phyloP scores from a whole-genome alignment of 2,888 invertebrate species.

The Leptogaster cylindrica region DNA sequence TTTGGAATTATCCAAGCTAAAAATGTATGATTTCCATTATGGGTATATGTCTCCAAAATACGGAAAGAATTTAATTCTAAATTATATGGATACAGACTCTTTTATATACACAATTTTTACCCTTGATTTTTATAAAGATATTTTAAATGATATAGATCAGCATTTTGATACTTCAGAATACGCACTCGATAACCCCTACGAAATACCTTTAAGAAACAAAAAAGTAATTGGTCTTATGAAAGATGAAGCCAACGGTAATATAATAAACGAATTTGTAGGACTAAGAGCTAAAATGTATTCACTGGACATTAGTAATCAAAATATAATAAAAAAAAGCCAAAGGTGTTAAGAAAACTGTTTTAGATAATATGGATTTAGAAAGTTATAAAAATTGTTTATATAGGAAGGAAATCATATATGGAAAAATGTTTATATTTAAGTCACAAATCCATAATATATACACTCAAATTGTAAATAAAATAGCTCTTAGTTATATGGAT shows the following conservation, averaged over 20 bases:
- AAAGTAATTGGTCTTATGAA: conserved; percentile 45
- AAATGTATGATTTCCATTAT: conserved; percentile 47
- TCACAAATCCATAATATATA: conserved; percentile 34
- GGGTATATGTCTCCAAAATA: conserved; percentile 43
- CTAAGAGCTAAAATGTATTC: conserved; percentile 43
- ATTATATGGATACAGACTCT: conserved; percentile 42
- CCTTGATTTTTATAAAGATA: conserved; percentile 45
- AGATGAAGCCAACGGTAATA: conserved; percentile 43
- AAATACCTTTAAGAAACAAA: conserved; percentile 45
- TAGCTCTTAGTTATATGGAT: conserved; percentile 15
- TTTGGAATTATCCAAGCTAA: conserved; percentile 44
- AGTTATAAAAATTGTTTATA: conserved; percentile 25
- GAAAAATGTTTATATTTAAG: conserved; percentile 32
- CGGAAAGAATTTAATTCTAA: neutral
- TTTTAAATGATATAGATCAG: conserved; percentile 32
- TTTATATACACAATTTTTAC: conserved; percentile 42
- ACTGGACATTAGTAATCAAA: neutral
- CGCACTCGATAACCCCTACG: conserved; percentile 49
- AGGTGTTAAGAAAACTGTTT: conserved; percentile 11
- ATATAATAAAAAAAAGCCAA: conserved; percentile 37
- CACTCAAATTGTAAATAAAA: conserved; percentile 35
- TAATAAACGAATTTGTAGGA: conserved; percentile 43
- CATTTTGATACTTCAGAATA: conserved; percentile 55
- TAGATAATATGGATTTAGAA: neutral
- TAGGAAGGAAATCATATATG: conserved; percentile 24